Evolutionary conservation across 2,113 vertebrate species (phyloP).

Genomic region (Martes martes): DNA sequence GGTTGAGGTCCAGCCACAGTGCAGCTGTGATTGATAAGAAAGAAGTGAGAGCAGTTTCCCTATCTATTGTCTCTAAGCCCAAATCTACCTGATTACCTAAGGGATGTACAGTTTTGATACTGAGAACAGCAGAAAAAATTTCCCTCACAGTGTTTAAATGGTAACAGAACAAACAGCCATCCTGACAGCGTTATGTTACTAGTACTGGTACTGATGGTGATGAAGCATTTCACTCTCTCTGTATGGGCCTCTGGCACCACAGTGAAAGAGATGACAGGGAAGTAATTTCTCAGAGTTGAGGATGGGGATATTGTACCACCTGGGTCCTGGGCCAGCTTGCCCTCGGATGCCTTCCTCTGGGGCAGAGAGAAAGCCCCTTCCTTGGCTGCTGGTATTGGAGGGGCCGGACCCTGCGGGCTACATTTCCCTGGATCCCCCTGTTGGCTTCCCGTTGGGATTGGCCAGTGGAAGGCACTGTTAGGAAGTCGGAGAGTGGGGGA

Average conservation of each 20-base stretch:
- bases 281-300: background rate
- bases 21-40: background rate
- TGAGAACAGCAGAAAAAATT: background rate
- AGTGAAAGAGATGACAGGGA: background rate
- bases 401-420: background rate
- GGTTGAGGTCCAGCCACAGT: background rate
- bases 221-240: background rate
- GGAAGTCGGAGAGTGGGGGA: background rate
- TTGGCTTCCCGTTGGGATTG: background rate
- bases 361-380: background rate
- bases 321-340: background rate
- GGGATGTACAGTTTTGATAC: background rate
- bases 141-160: background rate
- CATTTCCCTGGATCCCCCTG: background rate
- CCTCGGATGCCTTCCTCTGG: background rate
- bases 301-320: rapidly evolving
- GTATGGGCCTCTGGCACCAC: background rate
- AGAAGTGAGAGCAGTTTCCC: background rate
- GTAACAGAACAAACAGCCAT: background rate
- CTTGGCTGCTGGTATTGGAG: background rate
- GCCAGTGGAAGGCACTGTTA: background rate
- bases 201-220: no score
- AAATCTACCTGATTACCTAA: background rate
- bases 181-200: background rate
- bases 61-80: no score